Conservation (phyloP, 2,113 vertebrate genomes). For the Halcyon senegalensis region DNA sequence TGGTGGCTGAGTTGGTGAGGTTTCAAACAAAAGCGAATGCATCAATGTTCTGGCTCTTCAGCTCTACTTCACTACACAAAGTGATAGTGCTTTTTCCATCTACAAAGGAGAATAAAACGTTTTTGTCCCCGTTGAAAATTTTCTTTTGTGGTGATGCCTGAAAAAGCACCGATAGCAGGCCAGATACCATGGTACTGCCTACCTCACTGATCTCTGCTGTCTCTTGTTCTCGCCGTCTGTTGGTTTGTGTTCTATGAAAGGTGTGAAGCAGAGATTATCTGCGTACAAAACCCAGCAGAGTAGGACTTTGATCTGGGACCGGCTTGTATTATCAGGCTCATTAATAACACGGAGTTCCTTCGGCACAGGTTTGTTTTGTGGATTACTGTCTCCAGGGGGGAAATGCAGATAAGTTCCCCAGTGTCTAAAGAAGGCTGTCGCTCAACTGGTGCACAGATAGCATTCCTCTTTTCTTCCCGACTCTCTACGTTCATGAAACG, state of each 20-base stretch:
- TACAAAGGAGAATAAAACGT: neutral
- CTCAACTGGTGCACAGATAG: neutral
- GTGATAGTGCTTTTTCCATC: neutral
- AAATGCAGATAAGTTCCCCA: neutral
- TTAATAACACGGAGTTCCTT: neutral
- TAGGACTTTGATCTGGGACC: neutral
- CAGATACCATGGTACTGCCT: rapidly evolving
- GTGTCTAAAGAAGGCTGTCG: neutral
- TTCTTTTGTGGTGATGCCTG: neutral
- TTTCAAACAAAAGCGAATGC: neutral
- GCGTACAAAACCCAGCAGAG: neutral
- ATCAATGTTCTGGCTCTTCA: neutral
- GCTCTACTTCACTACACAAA: neutral
- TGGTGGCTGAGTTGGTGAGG: neutral
- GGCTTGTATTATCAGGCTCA: neutral
- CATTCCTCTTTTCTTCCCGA: neutral
- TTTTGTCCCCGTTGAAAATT: neutral
- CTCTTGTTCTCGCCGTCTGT: neutral
- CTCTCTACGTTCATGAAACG: neutral
- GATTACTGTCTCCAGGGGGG: neutral
- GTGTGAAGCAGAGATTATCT: neutral
- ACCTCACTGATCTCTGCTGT: neutral
- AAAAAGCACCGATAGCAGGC: neutral
- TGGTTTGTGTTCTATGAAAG: neutral
- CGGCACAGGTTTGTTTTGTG: neutral